Conservation (phyloP, 1,140 invertebrate genomes). For the Drosophila varians region DNA sequence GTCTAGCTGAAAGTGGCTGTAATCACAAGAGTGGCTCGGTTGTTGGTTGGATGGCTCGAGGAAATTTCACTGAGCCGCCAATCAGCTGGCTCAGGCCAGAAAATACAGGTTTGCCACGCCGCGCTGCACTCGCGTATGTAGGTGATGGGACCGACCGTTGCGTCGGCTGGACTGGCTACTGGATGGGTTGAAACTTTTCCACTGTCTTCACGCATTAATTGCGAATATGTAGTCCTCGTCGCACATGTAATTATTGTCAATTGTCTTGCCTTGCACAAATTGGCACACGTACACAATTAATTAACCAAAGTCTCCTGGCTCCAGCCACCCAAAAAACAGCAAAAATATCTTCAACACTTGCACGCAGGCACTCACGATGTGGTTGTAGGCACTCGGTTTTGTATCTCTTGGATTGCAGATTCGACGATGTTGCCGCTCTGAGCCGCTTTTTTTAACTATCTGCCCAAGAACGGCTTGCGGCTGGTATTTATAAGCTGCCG, state of each 20-base stretch:
- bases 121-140: constrained; percentile 51
- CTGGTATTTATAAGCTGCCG: constrained; percentile 70
- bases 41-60: constrained; percentile 31
- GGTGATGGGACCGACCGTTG: constrained; percentile 28
- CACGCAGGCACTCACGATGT: constrained; percentile 46
- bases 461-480: constrained; percentile 51
- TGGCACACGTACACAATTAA: constrained; percentile 62
- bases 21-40: constrained; percentile 6
- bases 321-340: constrained; percentile 17
- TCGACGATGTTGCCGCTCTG: constrained; percentile 49
- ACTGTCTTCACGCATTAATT: constrained; percentile 69
- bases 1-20: constrained; percentile 53
- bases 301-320: constrained; percentile 28
- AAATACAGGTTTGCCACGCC: constrained; percentile 71
- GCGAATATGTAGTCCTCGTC: constrained; percentile 19
- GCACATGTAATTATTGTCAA: constrained; percentile 47
- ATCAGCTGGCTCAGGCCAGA: constrained; percentile 54
- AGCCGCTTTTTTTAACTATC: constrained; percentile 61
- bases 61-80: constrained; percentile 56
- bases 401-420: background rate
- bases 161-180: constrained; percentile 5
- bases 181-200: constrained; percentile 61
- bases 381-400: constrained; percentile 2
- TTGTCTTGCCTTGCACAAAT: constrained; percentile 56
- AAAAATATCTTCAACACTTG: constrained; percentile 11